Evolutionary conservation across 2,888 invertebrate species (phyloP), one percentile per base, ranked within the genome.

Genomic region (Spodoptera picta): DNA sequence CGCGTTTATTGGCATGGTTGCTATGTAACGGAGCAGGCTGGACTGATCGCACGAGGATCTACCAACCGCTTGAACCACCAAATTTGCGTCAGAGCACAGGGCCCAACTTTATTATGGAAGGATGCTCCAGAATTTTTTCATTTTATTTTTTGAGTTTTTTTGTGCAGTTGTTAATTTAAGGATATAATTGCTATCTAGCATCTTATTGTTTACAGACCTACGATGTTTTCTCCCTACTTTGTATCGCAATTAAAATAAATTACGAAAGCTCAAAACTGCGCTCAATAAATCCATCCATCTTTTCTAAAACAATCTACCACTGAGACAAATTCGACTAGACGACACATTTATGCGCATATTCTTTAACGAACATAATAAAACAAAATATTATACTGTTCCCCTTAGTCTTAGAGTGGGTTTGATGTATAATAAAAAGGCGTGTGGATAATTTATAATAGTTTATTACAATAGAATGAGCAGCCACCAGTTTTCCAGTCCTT

Each of bases 1-100:
- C 42, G 95, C 94, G 91, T 95, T 95, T 86, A 93, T 90, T 82
- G 93, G 90, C 95, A 95, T 95, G 90, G 79, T 85, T 83, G 86
- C 86, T 71, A 73, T 69, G 69, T 71, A 80, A 80, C 80, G 79
- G 80, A 79, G 75, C 81, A 80, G 82, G 77, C 80, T 79, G 85
- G 73, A 91, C 92, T 90, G 90, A 87, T 66, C 84, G 82, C 74
- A 71, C 73, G 82, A 83, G 82, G 83, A 85, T 83, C 84, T 80
- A 81, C 81, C 64, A 66, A 70, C 61, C 80, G 79, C 64, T 76
- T 73, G 68, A 80, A 79, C 70, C 78, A 81, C 71, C 77, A 75
- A 67, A 61, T 66, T 70, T 73, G 79, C 90, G 89, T 87, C 89
- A 88, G 56, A 55, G 74, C 55, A 80, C 92, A 93, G 93, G 87